phyloP scores from a whole-genome alignment of 2,888 invertebrate species.

The Hecatera dysodea region DNA sequence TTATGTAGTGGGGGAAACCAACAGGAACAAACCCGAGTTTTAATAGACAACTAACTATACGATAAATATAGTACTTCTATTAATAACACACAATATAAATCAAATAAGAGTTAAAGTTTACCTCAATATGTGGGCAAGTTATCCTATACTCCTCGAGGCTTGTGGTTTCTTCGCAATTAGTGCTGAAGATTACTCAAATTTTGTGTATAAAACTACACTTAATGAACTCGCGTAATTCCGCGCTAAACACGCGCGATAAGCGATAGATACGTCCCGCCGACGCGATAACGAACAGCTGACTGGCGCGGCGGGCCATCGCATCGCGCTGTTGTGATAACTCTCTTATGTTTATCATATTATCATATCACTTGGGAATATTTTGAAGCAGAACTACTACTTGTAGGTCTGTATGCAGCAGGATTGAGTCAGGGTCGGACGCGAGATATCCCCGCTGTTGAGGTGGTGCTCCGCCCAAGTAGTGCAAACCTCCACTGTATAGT shows the following conservation, averaged over 20 bases:
- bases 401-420: too few species aligned
- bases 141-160: not conserved
- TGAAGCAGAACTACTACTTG: not conserved
- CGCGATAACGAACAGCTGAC: conserved; percentile 70
- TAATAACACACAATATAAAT: conserved; percentile 26
- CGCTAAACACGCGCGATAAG: conserved; percentile 23
- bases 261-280: conserved; percentile 50
- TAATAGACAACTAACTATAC: conserved; percentile 12
- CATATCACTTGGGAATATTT: not conserved
- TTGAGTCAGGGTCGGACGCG: too few species aligned
- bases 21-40: conserved; percentile 4
- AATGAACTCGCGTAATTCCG: not conserved
- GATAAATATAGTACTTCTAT: conserved; percentile 14
- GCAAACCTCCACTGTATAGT: too few species aligned
- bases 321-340: conserved; percentile 27
- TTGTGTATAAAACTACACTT: not conserved
- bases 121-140: conserved; percentile 28
- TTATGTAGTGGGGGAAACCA: conserved; percentile 39
- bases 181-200: not conserved
- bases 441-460: too few species aligned
- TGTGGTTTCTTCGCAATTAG: conserved; percentile 8
- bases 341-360: not conserved
- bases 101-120: conserved; percentile 42
- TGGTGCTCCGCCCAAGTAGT: too few species aligned
- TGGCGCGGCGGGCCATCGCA: conserved; percentile 32